These are phyloP conservation scores for Chaenogobius annularis DNA, from an alignment of 2,113 vertebrate genomes.

Conservation along the genomic window DNA sequence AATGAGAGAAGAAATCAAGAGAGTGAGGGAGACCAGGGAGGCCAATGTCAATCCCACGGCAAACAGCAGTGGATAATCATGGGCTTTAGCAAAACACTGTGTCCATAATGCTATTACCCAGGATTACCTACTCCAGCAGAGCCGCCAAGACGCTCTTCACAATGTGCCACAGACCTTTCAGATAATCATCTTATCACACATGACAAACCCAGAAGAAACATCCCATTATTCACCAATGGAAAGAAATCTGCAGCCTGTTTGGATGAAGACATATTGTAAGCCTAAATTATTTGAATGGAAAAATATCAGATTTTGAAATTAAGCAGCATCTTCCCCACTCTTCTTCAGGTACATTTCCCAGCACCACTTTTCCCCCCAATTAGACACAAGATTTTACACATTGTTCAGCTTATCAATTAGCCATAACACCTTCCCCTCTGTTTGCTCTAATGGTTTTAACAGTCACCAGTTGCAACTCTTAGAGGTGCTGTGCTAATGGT, in stretches of 20 bases:
- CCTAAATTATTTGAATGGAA: constrained; percentile 67
- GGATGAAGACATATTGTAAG: constrained; percentile 68
- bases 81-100: constrained; percentile 79
- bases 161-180: constrained; percentile 76
- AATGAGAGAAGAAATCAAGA: constrained; percentile 49
- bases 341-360: constrained; percentile 45
- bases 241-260: constrained; percentile 56
- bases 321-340: constrained; percentile 46
- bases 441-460: constrained; percentile 93
- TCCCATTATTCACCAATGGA: constrained; percentile 63
- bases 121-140: constrained; percentile 77
- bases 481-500: constrained; percentile 96
- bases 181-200: constrained; percentile 78
- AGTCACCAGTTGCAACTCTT: constrained; percentile 95
- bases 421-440: constrained; percentile 89
- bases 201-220: constrained; percentile 75
- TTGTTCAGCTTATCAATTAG: constrained; percentile 89
- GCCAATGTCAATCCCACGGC: constrained; percentile 74
- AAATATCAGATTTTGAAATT: constrained; percentile 71
- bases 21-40: constrained; percentile 55
- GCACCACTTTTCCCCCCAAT: constrained; percentile 71
- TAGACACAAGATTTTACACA: constrained; percentile 81
- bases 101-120: constrained; percentile 79
- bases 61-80: constrained; percentile 77
- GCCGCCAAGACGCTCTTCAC: constrained; percentile 73